phyloP scores from a whole-genome alignment of 1,140 invertebrate species.

The Mylabris phalerata region DNA sequence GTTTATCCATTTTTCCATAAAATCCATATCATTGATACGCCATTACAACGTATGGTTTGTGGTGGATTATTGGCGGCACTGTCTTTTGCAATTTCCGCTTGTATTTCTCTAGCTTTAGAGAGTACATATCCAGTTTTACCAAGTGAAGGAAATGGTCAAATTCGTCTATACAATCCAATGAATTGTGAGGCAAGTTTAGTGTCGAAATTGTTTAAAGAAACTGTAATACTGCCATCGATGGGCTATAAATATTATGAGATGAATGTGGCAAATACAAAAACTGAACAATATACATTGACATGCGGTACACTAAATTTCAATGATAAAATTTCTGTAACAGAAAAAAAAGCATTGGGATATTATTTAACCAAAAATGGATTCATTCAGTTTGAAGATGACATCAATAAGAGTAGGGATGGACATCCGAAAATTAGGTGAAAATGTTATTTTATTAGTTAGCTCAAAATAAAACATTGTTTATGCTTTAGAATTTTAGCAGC shows the following conservation, averaged over 20 bases:
- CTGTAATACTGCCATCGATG: neutral
- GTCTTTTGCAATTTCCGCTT: conserved; percentile 77
- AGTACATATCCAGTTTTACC: conserved; percentile 61
- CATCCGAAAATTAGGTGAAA: no score
- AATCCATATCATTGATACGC: conserved; percentile 54
- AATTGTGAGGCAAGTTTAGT: conserved; percentile 2
- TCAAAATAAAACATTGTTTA: no score
- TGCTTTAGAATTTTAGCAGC: no score
- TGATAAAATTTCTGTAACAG: neutral
- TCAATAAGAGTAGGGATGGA: no score
- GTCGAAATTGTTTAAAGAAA: neutral
- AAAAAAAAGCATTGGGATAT: no score
- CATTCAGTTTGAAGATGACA: no score
- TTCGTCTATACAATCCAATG: conserved; percentile 61
- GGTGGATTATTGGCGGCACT: conserved; percentile 78
- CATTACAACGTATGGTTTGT: conserved; percentile 67
- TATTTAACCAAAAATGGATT: no score
- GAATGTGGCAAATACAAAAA: neutral
- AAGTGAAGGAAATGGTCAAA: conserved; percentile 50
- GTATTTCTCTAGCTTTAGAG: conserved; percentile 42
- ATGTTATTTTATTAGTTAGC: no score
- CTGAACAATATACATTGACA: neutral
- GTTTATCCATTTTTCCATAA: conserved; percentile 53
- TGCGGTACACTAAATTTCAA: neutral
- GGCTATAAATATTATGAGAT: no score